Evolutionary conservation across 2,113 vertebrate genomes (phyloP).

Genomic region (Misgurnus mizolepis): DNA sequence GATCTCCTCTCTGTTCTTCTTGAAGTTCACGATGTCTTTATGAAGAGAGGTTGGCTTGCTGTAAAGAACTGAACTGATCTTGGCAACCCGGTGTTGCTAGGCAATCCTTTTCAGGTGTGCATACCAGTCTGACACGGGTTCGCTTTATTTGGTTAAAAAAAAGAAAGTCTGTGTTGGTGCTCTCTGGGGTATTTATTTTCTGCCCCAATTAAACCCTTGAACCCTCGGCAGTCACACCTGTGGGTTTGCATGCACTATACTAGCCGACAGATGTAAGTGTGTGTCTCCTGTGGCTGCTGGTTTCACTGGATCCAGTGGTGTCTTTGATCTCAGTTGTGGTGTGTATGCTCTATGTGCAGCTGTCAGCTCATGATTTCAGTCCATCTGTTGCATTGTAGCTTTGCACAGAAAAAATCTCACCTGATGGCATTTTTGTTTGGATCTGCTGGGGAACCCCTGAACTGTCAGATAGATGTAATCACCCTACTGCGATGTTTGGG

Average conservation of each 20-base stretch:
- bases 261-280: neutral
- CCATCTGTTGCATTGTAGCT: constrained; percentile 20
- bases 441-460: constrained; percentile 30
- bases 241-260: neutral
- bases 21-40: neutral
- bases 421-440: constrained; percentile 54
- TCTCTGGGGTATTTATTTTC: neutral
- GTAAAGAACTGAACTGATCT: neutral
- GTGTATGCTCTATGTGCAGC: constrained; percentile 22
- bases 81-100: constrained; percentile 72
- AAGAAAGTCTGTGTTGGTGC: too few species aligned
- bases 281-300: neutral
- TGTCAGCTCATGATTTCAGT: constrained; percentile 36
- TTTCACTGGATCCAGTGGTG: neutral
- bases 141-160: neutral
- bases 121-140: neutral
- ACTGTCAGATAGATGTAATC: constrained; percentile 49
- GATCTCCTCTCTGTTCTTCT: neutral
- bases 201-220: neutral
- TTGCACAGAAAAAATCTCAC: constrained; percentile 47
- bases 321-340: constrained; percentile 42
- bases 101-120: constrained; percentile 59
- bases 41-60: neutral
- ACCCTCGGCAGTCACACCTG: neutral
- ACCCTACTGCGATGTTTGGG: constrained; percentile 51